Conservation (phyloP, 2,888 invertebrate genomes). For the Cryptophagus acutangulus region DNA sequence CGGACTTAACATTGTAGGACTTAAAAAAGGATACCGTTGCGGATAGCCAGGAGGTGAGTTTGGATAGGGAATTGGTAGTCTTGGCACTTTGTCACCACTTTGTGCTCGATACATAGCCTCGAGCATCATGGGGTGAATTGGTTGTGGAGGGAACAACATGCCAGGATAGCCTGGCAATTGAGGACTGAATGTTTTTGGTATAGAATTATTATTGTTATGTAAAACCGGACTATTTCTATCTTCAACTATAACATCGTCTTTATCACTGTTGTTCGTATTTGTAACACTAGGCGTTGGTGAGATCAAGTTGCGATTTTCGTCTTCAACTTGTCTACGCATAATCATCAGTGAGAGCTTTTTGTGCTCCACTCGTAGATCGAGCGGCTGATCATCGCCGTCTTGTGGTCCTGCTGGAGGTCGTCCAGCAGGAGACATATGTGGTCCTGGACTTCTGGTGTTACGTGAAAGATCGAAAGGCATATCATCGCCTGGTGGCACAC, state of each 20-base stretch:
- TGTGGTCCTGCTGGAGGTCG: constrained; percentile 53
- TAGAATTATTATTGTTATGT: constrained; percentile 25
- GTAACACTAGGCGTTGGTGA: constrained; percentile 52
- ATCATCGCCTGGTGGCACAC: constrained; percentile 52
- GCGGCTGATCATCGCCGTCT: constrained; percentile 66
- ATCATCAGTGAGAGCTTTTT: constrained; percentile 58
- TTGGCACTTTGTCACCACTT: constrained; percentile 53
- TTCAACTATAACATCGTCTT: constrained; percentile 40
- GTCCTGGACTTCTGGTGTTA: constrained; percentile 49
- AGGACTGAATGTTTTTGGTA: constrained; percentile 42
- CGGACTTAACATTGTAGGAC: constrained; percentile 47
- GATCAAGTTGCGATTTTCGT: constrained; percentile 83
- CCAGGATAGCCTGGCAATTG: constrained; percentile 46
- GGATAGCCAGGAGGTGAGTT: constrained; percentile 49
- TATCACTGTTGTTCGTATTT: constrained; percentile 44
- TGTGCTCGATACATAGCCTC: constrained; percentile 64
- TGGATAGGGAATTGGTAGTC: constrained; percentile 58
- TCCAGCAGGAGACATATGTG: constrained; percentile 56
- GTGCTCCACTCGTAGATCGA: constrained; percentile 82
- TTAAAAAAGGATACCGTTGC: constrained; percentile 49
- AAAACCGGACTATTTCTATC: constrained; percentile 33
- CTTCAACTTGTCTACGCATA: constrained; percentile 60
- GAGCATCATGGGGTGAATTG: constrained; percentile 66
- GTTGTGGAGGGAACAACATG: constrained; percentile 56
- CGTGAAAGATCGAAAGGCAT: constrained; percentile 67